Evolutionary conservation across 2,113 vertebrate genomes (phyloP).

Genomic region (Mirounga angustirostris): DNA sequence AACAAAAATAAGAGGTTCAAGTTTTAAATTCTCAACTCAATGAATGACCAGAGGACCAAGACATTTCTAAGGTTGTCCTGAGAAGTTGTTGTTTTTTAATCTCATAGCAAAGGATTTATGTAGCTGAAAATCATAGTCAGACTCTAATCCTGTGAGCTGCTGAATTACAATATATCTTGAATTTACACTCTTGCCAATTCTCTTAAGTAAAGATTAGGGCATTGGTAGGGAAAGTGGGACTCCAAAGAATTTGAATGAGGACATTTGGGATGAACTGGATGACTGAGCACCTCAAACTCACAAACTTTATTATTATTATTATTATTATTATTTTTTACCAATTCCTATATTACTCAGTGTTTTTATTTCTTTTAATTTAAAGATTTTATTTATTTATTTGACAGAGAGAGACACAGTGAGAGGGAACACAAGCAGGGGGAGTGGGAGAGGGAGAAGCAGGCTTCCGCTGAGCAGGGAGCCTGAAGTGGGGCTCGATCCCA

Average conservation of each 20-base stretch:
- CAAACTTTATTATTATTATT: background rate
- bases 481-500: too few relatives aligned
- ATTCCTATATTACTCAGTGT: background rate
- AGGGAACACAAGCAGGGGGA: too few relatives aligned
- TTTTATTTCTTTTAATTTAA: background rate
- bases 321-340: background rate
- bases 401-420: too few relatives aligned
- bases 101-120: background rate
- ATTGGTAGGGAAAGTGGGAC: background rate
- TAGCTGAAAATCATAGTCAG: background rate
- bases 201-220: conserved; percentile 29
- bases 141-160: background rate
- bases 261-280: background rate
- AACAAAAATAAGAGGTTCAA: conserved; percentile 1
- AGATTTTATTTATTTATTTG: too few relatives aligned
- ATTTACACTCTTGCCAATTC: background rate
- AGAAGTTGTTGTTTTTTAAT: background rate
- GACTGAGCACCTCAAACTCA: conserved; percentile 8
- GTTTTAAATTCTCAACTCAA: conserved; percentile 39
- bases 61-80: background rate
- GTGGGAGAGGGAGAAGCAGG: too few relatives aligned
- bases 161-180: background rate
- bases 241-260: background rate
- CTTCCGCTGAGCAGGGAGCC: too few relatives aligned
- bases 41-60: conserved; percentile 1